phyloP scores from a whole-genome alignment of 1,140 invertebrate genomes.

The Tetragnatha versicolor region DNA sequence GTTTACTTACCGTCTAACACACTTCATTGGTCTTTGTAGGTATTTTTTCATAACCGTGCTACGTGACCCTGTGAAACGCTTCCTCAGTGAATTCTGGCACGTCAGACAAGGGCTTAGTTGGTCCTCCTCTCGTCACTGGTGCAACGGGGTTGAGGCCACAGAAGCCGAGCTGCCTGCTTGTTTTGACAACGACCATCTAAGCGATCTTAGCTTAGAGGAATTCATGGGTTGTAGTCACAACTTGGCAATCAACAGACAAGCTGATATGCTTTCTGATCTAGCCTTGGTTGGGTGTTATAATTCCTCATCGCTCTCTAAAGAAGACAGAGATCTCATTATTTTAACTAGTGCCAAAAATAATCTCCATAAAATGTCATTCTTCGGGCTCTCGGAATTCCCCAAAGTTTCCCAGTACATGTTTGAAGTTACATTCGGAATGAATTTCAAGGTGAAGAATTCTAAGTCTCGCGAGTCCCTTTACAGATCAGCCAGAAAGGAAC shows the following conservation, averaged over 20 bases:
- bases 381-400: conserved; percentile 65
- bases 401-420: conserved; percentile 63
- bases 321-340: conserved; percentile 59
- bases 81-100: conserved; percentile 66
- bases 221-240: conserved; percentile 64
- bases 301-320: conserved; percentile 58
- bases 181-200: conserved; percentile 61
- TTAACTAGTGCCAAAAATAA: conserved; percentile 65
- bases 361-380: conserved; percentile 63
- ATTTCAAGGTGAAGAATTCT: conserved; percentile 55
- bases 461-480: conserved; percentile 3
- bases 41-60: conserved; percentile 65
- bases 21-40: too few relatives aligned
- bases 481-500: conserved; percentile 51
- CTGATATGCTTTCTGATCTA: conserved; percentile 64
- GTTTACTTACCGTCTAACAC: too few relatives aligned
- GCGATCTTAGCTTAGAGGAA: conserved; percentile 61
- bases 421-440: conserved; percentile 64
- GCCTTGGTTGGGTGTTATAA: conserved; percentile 65
- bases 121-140: conserved; percentile 59
- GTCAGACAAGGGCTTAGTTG: conserved; percentile 64
- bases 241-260: conserved; percentile 65
- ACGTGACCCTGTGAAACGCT: conserved; percentile 64
- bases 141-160: conserved; percentile 61
- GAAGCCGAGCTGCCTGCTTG: conserved; percentile 64